phyloP scores from a whole-genome alignment of 2,888 invertebrate genomes.

The Clunio marinus region DNA sequence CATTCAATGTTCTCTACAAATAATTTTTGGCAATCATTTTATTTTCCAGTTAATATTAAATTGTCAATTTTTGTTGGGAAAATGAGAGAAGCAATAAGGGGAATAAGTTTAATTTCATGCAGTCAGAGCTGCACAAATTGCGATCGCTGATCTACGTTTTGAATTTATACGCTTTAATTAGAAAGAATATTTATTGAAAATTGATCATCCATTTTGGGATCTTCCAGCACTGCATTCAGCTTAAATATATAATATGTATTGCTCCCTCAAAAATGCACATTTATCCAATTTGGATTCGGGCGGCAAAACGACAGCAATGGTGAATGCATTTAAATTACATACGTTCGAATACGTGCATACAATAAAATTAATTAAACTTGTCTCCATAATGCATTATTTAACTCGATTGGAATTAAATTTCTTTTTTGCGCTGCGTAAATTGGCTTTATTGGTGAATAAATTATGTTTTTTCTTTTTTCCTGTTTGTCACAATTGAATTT shows the following conservation, averaged over 20 bases:
- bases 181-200: too few relatives aligned
- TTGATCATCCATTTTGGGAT: neutral
- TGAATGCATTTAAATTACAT: constrained; percentile 38
- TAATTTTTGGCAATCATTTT: constrained; percentile 22
- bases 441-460: constrained; percentile 37
- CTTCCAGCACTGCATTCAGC: too few relatives aligned
- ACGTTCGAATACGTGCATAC: constrained; percentile 16
- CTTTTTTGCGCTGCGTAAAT: constrained; percentile 17
- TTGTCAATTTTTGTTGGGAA: neutral
- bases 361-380: constrained; percentile 37
- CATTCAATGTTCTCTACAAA: constrained; percentile 36
- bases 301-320: constrained; percentile 24
- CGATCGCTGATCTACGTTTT: too few relatives aligned
- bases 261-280: too few relatives aligned
- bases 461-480: constrained; percentile 30
- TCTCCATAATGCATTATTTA: neutral
- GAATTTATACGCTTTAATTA: too few relatives aligned
- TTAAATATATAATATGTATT: too few relatives aligned
- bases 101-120: too few relatives aligned
- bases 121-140: too few relatives aligned
- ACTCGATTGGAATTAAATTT: neutral
- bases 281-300: constrained; percentile 21
- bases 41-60: neutral
- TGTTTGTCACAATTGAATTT: too few relatives aligned
- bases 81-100: too few relatives aligned